Base-by-base conservation (phyloP, 2,113 vertebrate species). In the Vanacampus margaritifer region DNA sequence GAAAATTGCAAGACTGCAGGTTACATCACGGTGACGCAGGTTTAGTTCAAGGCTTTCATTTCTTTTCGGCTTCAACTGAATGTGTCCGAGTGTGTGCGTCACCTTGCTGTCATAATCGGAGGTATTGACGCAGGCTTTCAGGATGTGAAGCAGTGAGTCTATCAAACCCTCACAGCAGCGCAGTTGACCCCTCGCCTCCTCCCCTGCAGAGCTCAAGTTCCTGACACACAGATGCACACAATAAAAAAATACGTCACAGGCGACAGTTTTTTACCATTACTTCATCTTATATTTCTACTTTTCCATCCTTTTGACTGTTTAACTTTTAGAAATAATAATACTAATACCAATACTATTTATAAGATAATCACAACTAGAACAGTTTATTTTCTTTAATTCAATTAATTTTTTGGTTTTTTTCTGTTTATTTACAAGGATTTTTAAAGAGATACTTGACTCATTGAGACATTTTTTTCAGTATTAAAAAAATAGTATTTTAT, bases 51-150 rank as follows among this genome's bases (percentile, higher is more conserved):
- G 57, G 35, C 28, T 60, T 35, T 60, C 28, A 7, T 58, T 60
- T 23, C 21, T 2, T 23, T 51, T 50, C 1, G 50, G 0, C 6
- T 48, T 13, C 16, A 21, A 63, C 5, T 59, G 35, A 51, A 17
- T 59, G 17, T 46, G 43, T 5, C 12, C 28, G 11, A 56, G 28
- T 28, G 43, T 61, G 46, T 64, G 45, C 56, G 1, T 68, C 75
- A 97, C 96, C 96, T 98, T 98, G 94, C 97, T 98, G 90, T 98
- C 96, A 0, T 95, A 98, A 78, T 99, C 96, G 0, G 96, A 95
- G 2, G 95, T 96, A 90, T 94, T 97, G 87, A 97, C 94, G 32
- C 96, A 98, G 0, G 94, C 95, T 84, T 94, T 95, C 87, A 99
- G 97, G 84, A 99, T 93, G 1, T 97, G 94, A 6, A 99, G 90